Evolutionary conservation across 2,113 vertebrate species (phyloP), one percentile per base, ranked within the genome.

Genomic region (Mirounga angustirostris): DNA sequence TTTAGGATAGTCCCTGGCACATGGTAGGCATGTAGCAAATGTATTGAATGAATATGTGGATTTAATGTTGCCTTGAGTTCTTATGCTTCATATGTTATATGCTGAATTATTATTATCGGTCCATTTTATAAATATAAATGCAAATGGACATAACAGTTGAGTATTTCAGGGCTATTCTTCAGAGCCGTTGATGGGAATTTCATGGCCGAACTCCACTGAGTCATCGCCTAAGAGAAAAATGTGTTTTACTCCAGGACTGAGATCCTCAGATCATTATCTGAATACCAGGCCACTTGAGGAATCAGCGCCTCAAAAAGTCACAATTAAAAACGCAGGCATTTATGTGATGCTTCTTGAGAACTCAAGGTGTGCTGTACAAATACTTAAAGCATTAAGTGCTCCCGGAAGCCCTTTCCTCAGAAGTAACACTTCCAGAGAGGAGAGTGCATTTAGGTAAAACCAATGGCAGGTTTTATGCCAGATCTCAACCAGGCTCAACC

Each of bases 181-280:
- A n/a, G 87, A 91, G 52, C 58, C 56, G 43, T 71, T 67, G 56
- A 79, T 69, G 54, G 76, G 54, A 91, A 87, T 65, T 91, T 95
- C 28, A 58, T 73, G 89, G 73, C 21, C 65, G 13, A 80, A 43
- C 50, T 88, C 33, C 76, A 7, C 33, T 84, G 89, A 96, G 85
- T 76, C 59, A 74, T 52, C 78, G n/a, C 40, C 91, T 78, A 33
- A 50, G 76, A 91, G 76, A 85, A 96, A 96, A 96, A 91, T 56
- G 14, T 88, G 15, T 87, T 91, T 30, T 80, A 36, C 61, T 92
- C 13, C 30, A 71, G 73, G 81, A 4, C 50, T 91, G 50, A 36
- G 56, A 86, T 95, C 90, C 81, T 74, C 67, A 92, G 83, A 86
- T 89, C 56, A 58, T 67, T 71, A 28, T 94, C 54, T n/a, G 14